A percentile compares a stretch with the other conserved stretches of the same genome.
Evolutionary conservation across 2,888 invertebrate genomes (phyloP).

Genomic region (Slavum lentiscoides): DNA sequence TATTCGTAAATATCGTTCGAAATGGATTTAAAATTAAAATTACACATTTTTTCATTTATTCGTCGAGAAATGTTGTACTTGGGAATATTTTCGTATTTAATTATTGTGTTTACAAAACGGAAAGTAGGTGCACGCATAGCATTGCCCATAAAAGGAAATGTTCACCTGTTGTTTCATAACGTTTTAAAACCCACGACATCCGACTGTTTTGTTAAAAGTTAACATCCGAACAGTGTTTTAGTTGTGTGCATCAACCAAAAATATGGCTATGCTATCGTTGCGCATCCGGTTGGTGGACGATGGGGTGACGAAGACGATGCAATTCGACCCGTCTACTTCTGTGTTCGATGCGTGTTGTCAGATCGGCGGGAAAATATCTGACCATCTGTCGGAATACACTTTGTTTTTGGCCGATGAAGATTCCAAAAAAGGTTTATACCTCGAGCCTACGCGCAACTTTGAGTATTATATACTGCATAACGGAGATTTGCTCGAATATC

Average conservation of each 20-base stretch:
- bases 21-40: neutral
- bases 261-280: slow-evolving; percentile 75
- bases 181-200: slow-evolving; percentile 10
- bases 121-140: slow-evolving; percentile 44
- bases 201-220: slow-evolving; percentile 16
- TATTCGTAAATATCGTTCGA: neutral
- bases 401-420: slow-evolving; percentile 96
- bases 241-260: neutral
- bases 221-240: slow-evolving; percentile 10
- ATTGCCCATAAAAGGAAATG: slow-evolving; percentile 51
- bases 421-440: slow-evolving; percentile 94
- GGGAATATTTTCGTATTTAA: slow-evolving; percentile 6
- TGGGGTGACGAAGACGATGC: slow-evolving; percentile 94
- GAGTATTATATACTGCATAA: slow-evolving; percentile 96
- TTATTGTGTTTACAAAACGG: slow-evolving; percentile 33
- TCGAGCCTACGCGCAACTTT: slow-evolving; percentile 90
- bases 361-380: slow-evolving; percentile 95
- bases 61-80: neutral
- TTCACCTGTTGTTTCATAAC: slow-evolving; percentile 49
- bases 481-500: slow-evolving; percentile 91
- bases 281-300: slow-evolving; percentile 84
- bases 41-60: neutral
- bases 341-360: slow-evolving; percentile 95
- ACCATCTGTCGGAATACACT: slow-evolving; percentile 89
- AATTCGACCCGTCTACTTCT: slow-evolving; percentile 93